These are phyloP conservation scores for Megaptera novaeangliae DNA, from an alignment of 2,113 vertebrate species.

Conservation along the genomic window DNA sequence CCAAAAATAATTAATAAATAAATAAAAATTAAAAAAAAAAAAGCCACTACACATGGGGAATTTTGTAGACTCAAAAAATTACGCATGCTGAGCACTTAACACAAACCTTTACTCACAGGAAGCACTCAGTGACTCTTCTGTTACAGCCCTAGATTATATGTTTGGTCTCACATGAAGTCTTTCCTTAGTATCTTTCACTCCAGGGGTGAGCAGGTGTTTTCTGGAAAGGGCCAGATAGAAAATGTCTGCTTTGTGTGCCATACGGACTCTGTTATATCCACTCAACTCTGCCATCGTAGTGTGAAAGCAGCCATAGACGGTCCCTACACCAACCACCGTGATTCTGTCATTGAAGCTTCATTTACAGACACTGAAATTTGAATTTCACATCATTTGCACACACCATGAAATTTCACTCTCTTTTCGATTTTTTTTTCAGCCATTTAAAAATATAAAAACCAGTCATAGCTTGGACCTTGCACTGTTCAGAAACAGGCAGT, in stretches of 20 bases:
- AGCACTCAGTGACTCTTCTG: neutral
- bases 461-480: neutral
- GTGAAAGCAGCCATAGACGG: rapidly evolving
- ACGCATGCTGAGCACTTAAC: neutral
- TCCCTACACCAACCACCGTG: rapidly evolving
- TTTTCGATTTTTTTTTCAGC: neutral
- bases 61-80: neutral
- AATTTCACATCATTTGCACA: neutral
- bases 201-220: neutral
- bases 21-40: too few relatives aligned
- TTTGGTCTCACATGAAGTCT: neutral
- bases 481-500: neutral
- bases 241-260: neutral
- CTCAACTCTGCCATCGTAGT: rapidly evolving
- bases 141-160: neutral
- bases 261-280: rapidly evolving
- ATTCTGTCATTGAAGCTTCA: neutral
- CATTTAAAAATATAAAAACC: neutral
- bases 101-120: neutral
- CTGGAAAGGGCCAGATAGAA: neutral
- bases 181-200: neutral
- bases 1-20: too few relatives aligned
- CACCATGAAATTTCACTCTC: neutral
- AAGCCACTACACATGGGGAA: too few relatives aligned
- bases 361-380: neutral